Conservation (phyloP, 2,888 invertebrate genomes). For the Trachelus troglodyta region DNA sequence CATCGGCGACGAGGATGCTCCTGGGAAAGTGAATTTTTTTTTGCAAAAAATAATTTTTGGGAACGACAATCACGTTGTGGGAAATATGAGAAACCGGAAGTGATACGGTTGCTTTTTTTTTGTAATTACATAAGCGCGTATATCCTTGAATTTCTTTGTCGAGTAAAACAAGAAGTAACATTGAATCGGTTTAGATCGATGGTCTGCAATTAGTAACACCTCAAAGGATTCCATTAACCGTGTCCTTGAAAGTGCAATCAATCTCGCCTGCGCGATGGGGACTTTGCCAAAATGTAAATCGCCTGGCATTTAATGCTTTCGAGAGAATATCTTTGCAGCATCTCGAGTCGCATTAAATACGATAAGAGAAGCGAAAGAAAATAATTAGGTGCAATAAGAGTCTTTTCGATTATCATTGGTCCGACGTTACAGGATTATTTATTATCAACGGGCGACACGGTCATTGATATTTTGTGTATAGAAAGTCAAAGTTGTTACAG, state of each 20-base stretch:
- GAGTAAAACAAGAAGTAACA: not conserved
- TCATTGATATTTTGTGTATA: not conserved
- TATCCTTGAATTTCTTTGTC: not conserved
- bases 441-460: not conserved
- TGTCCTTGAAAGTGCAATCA: slow-evolving; percentile 3
- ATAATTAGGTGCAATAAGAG: not conserved
- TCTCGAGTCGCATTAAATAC: not conserved
- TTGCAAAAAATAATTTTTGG: not conserved
- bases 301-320: not conserved
- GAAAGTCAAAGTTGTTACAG: not conserved
- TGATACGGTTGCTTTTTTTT: not conserved
- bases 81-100: too few relatives aligned
- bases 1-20: not conserved
- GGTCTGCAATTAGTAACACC: not conserved
- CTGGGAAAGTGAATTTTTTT: not conserved
- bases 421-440: not conserved
- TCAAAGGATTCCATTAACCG: slow-evolving; percentile 1
- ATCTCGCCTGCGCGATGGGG: not conserved
- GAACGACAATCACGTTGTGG: too few relatives aligned
- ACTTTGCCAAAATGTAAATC: slow-evolving; percentile 5
- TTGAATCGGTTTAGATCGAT: not conserved
- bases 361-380: not conserved
- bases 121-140: not conserved
- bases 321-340: not conserved
- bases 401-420: not conserved